phyloP scores from a whole-genome alignment of 2,888 invertebrate genomes.

The Ophion ventricosus region DNA sequence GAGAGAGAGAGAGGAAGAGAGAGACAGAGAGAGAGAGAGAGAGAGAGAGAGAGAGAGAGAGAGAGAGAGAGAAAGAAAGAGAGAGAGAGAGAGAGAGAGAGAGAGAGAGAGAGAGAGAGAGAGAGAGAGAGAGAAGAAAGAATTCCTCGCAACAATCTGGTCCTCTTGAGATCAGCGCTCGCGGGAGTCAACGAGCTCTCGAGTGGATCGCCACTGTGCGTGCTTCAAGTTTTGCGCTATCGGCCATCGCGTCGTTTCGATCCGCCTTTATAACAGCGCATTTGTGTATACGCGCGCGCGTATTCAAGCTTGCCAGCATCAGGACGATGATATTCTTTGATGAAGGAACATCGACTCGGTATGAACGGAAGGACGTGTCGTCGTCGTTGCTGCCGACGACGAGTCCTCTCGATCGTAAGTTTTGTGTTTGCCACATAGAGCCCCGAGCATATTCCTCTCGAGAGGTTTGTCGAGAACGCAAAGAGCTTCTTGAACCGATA shows the following conservation, averaged over 20 bases:
- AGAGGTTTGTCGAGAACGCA: slow-evolving; percentile 54
- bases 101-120: slow-evolving; percentile 22
- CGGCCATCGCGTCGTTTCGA: slow-evolving; percentile 39
- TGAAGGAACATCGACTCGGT: slow-evolving; percentile 21
- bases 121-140: slow-evolving; percentile 31
- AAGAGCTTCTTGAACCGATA: slow-evolving; percentile 43
- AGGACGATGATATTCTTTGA: slow-evolving; percentile 33
- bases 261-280: slow-evolving; percentile 17
- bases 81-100: slow-evolving; percentile 20
- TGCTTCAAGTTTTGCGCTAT: slow-evolving; percentile 54
- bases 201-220: slow-evolving; percentile 49
- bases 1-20: slow-evolving; percentile 24
- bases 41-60: slow-evolving; percentile 21
- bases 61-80: slow-evolving; percentile 26
- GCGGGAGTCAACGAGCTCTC: slow-evolving; percentile 59
- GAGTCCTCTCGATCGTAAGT: slow-evolving; percentile 45
- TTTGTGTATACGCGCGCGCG: background rate
- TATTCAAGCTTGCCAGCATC: background rate
- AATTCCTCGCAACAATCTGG: slow-evolving; percentile 56
- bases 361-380: slow-evolving; percentile 4
- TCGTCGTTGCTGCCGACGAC: slow-evolving; percentile 14
- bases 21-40: slow-evolving; percentile 24
- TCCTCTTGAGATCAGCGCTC: slow-evolving; percentile 49
- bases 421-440: slow-evolving; percentile 53
- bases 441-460: slow-evolving; percentile 41